A percentile compares a stretch with the other conserved stretches of the same genome.
phyloP scores from a whole-genome alignment of 1,140 invertebrate genomes.

The Elymnias hypermnestra region DNA sequence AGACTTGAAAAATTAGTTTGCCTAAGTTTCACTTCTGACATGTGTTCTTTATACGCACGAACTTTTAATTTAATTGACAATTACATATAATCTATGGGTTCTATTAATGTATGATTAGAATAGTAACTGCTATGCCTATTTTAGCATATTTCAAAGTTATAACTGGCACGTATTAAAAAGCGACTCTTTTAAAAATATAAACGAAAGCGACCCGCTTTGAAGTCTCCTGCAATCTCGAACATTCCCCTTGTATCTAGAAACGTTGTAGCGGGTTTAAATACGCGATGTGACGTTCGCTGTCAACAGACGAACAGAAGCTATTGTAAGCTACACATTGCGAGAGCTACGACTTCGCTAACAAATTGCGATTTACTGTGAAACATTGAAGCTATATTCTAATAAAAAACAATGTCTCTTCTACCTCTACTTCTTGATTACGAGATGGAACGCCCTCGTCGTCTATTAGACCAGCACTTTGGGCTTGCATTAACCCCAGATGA shows the following conservation, averaged over 20 bases:
- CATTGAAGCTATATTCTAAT: conserved; percentile 1
- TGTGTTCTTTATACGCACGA: too few relatives aligned
- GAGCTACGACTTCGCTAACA: too few relatives aligned
- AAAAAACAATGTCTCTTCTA: conserved; percentile 38
- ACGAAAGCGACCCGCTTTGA: conserved; percentile 11
- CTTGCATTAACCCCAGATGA: conserved; percentile 76
- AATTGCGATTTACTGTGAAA: too few relatives aligned
- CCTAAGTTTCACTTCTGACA: too few relatives aligned
- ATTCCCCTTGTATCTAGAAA: conserved; percentile 33
- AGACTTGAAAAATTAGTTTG: too few relatives aligned
- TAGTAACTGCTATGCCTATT: background rate
- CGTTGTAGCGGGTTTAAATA: conserved; percentile 22
- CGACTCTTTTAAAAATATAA: too few relatives aligned
- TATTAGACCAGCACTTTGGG: conserved; percentile 80
- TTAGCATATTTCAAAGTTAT: too few relatives aligned
- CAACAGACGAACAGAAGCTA: conserved; percentile 22
- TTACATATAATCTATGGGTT: too few relatives aligned
- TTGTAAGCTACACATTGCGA: too few relatives aligned
- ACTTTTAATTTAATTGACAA: too few relatives aligned
- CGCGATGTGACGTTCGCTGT: background rate
- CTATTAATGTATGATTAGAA: too few relatives aligned
- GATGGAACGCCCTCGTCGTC: conserved; percentile 61
- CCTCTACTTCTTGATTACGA: conserved; percentile 47
- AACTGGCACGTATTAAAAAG: too few relatives aligned
- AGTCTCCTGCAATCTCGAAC: conserved; percentile 30